Evolutionary conservation across 2,888 invertebrate species (phyloP), one percentile per base, ranked within the genome.

Genomic region (Lamellibrachia columna): DNA sequence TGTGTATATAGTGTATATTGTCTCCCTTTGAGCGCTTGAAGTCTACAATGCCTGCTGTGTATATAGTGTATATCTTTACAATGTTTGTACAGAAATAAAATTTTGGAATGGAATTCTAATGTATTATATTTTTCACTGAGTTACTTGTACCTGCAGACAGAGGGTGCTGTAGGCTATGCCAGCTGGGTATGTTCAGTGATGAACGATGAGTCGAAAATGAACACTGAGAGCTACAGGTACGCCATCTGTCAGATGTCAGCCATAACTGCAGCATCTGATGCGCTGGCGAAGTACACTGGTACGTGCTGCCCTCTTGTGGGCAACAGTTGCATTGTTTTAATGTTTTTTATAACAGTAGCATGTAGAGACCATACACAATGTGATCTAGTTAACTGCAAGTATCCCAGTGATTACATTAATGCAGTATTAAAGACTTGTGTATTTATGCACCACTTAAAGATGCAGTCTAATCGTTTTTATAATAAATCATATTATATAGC

Each of bases 141-240:
- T 75, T 75, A n/a, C 75, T 75, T 75, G 15, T 75, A 75, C 60
- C 91, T 93, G 28, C 93, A 97, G 96, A 97, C 97, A 60, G 98
- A 98, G 96, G 98, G 98, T 94, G 97, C 98, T 3, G 95, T 98
- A 53, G 98, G 98, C 2, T 99, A 98, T 97, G 98, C 98, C 1
- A 97, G 98, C 96, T 98, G 98, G 98, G 98, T 99, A 8, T 98
- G 98, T 95, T 97, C 97, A 90, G 97, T 98, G 9, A 97, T 99
- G 75, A 94, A 95, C 93, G 96, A 97, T 95, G 96, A 97, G 8
- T 96, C 97, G 90, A 97, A 97, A 92, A 97, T 97, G 94, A 97
- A 95, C 55, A 91, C 91, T n/a, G 90, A 97, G 93, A 96, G 97
- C 52, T 97, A 97, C 94, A 97, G 97, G 52, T 98, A 98, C 96